Evolutionary conservation across 2,888 invertebrate species (phyloP).

Genomic region (Ormia ochracea): DNA sequence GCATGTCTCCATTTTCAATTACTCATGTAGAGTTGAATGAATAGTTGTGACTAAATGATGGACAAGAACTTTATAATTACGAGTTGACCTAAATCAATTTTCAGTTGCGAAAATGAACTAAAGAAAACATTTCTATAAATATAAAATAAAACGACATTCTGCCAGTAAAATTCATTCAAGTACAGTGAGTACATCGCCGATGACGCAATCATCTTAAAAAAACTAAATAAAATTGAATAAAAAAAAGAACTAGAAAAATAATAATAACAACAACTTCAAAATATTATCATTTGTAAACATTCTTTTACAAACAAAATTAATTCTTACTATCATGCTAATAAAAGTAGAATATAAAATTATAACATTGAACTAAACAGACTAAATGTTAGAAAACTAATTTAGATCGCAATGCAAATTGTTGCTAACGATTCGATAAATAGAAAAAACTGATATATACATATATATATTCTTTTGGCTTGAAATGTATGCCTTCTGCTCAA

Average conservation of each 20-base stretch:
- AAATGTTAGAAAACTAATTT: neutral
- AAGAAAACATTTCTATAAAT: slow-evolving; percentile 18
- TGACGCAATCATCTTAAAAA: slow-evolving; percentile 56
- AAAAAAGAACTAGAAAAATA: slow-evolving; percentile 21
- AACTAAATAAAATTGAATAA: slow-evolving; percentile 38
- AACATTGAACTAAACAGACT: neutral
- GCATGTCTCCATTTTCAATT: slow-evolving; percentile 20
- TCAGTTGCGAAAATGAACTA: slow-evolving; percentile 63
- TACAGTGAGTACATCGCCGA: slow-evolving; percentile 65
- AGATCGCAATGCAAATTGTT: no score
- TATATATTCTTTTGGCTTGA: no score
- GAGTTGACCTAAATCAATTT: slow-evolving; percentile 70
- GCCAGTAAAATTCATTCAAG: slow-evolving; percentile 38
- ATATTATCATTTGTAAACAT: slow-evolving; percentile 36
- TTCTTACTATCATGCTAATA: slow-evolving; percentile 7
- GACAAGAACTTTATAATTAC: slow-evolving; percentile 45
- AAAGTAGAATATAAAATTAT: neutral
- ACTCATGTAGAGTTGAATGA: neutral
- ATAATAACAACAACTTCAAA: slow-evolving; percentile 15
- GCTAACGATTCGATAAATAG: no score
- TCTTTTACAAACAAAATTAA: slow-evolving; percentile 14
- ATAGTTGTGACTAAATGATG: slow-evolving; percentile 18
- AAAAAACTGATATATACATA: no score
- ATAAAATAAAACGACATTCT: slow-evolving; percentile 28
- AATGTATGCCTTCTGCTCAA: no score